phyloP scores from a whole-genome alignment of 2,888 invertebrate species.

The Ditylenchus weischeri region DNA sequence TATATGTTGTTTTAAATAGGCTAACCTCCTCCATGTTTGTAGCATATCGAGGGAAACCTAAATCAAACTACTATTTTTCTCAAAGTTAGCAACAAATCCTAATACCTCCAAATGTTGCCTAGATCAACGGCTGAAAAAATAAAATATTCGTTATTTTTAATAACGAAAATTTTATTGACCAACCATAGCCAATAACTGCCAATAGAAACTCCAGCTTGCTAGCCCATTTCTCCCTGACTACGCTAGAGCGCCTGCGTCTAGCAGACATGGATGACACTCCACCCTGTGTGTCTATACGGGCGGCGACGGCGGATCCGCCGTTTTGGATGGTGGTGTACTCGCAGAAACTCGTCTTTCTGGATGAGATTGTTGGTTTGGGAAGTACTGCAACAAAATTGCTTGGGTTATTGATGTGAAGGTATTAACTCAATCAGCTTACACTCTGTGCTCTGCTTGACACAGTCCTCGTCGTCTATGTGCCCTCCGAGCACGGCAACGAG shows the following conservation, averaged over 20 bases:
- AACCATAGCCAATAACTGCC: constrained; percentile 48
- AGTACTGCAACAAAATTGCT: no score
- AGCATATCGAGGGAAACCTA: constrained; percentile 45
- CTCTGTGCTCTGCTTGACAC: no score
- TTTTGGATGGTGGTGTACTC: constrained; percentile 9
- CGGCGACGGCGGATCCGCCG: not conserved
- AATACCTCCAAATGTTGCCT: constrained; percentile 53
- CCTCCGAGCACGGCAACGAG: no score
- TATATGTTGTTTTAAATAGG: not conserved
- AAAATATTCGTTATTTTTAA: constrained; percentile 15
- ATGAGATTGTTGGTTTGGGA: no score
- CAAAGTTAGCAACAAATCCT: no score
- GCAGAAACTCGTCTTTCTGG: constrained; percentile 3
- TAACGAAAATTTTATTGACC: not conserved
- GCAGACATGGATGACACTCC: constrained; percentile 8
- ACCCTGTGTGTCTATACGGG: not conserved
- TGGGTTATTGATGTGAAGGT: no score
- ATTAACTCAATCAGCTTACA: no score
- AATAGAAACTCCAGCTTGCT: constrained; percentile 54
- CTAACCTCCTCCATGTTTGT: constrained; percentile 54
- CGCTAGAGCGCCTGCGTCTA: constrained; percentile 25
- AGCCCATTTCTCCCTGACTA: constrained; percentile 50
- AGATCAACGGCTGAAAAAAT: constrained; percentile 45
- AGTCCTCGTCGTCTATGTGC: no score
- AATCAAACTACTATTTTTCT: constrained; percentile 16